These are phyloP conservation scores for Hirtodrosophila histrioides DNA, from an alignment of 2,888 invertebrate species.

Conservation along the genomic window DNA sequence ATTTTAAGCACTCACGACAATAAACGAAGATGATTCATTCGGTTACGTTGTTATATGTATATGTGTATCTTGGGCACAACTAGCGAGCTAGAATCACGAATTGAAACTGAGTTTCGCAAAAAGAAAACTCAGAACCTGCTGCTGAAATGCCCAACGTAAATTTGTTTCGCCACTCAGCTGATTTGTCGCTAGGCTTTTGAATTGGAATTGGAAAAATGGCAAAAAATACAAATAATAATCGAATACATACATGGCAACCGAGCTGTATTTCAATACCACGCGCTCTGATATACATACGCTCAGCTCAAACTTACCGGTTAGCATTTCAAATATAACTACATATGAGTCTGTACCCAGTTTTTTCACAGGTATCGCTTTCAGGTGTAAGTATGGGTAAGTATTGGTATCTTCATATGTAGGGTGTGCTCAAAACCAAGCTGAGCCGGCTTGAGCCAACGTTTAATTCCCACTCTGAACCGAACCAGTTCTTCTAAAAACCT, in stretches of 20 bases:
- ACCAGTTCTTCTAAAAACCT: too few species aligned
- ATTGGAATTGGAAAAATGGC: constrained; percentile 33
- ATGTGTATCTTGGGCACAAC: constrained; percentile 62
- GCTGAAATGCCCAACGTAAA: constrained; percentile 39
- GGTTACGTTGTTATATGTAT: constrained; percentile 35
- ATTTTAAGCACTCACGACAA: constrained; percentile 52
- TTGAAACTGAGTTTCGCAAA: constrained; percentile 77
- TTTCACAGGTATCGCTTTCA: too few species aligned
- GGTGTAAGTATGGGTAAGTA: too few species aligned
- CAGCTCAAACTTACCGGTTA: constrained; percentile 15
- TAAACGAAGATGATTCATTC: constrained; percentile 68
- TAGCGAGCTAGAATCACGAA: constrained; percentile 72
- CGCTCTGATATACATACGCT: constrained; percentile 1
- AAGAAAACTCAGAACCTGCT: constrained; percentile 76
- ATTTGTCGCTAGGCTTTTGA: constrained; percentile 41
- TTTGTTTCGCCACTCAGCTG: constrained; percentile 54
- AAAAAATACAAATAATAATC: constrained; percentile 2
- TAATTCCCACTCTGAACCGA: too few species aligned
- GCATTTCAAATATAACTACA: constrained; percentile 1
- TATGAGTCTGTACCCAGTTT: background rate
- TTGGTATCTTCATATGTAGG: too few species aligned
- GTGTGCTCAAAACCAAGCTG: too few species aligned
- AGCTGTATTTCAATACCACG: constrained; percentile 32
- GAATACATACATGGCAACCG: constrained; percentile 6
- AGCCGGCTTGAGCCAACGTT: too few species aligned